Conservation (phyloP, 2,888 invertebrate species). For the Leptinotarsa peninsularis region DNA sequence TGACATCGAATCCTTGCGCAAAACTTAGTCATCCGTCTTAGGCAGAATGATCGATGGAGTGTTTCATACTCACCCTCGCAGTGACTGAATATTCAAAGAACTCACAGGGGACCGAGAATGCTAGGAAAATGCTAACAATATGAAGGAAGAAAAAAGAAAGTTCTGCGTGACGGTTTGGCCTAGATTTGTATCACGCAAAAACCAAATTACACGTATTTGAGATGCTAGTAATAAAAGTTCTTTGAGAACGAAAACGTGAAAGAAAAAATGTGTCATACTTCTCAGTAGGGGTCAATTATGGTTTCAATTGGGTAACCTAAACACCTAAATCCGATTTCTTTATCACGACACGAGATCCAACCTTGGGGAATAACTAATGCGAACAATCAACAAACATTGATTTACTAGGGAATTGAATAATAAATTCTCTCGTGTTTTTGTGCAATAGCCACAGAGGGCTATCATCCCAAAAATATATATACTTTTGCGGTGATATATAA, state of each 20-base stretch:
- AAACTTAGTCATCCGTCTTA: neutral
- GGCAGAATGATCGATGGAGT: conserved; percentile 1
- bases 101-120: neutral
- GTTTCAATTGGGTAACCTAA: too few relatives aligned
- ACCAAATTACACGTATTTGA: conserved; percentile 25
- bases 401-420: too few relatives aligned
- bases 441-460: too few relatives aligned
- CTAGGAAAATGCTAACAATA: conserved; percentile 12
- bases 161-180: conserved; percentile 33
- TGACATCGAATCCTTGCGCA: neutral
- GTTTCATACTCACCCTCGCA: conserved; percentile 1
- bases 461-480: too few relatives aligned
- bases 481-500: too few relatives aligned
- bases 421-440: too few relatives aligned
- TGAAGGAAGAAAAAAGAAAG: conserved; percentile 1
- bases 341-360: too few relatives aligned
- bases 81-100: conserved; percentile 1
- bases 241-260: neutral
- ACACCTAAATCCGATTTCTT: too few relatives aligned
- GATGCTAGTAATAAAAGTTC: conserved; percentile 14
- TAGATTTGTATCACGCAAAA: conserved; percentile 32
- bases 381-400: too few relatives aligned
- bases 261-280: neutral
- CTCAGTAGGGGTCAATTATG: neutral
- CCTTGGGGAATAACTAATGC: too few relatives aligned